Evolutionary conservation across 2,113 vertebrate species (phyloP).

Genomic region (Pyrgilauda ruficollis): DNA sequence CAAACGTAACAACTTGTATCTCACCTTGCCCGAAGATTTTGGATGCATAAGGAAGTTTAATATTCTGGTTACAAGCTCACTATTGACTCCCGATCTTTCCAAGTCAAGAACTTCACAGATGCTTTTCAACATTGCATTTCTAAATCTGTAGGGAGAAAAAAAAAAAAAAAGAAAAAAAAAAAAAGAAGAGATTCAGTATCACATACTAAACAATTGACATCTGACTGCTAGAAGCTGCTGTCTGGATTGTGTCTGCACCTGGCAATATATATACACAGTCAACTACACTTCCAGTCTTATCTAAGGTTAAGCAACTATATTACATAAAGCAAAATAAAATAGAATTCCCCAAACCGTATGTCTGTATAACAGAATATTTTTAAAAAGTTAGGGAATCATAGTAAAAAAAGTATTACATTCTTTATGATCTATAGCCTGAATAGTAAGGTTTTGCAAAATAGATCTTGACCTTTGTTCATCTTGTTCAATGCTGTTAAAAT

Average conservation of each 20-base stretch:
- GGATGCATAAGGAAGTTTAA: slow-evolving; percentile 88
- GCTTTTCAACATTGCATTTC: slow-evolving; percentile 83
- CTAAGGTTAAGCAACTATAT: not conserved
- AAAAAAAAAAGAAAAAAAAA: not conserved
- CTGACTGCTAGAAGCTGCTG: not conserved
- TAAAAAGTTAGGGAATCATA: not conserved
- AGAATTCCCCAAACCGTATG: not conserved
- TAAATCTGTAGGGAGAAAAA: slow-evolving; percentile 48
- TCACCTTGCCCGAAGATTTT: slow-evolving; percentile 92
- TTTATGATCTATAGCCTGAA: not conserved
- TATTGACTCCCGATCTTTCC: slow-evolving; percentile 90
- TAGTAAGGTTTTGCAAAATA: not conserved
- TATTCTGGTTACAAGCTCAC: slow-evolving; percentile 88
- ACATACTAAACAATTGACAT: not conserved
- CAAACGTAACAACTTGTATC: not conserved
- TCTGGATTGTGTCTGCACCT: not conserved
- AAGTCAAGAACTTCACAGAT: slow-evolving; percentile 92
- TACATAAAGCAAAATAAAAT: not conserved
- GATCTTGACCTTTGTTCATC: not conserved
- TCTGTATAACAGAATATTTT: not conserved
- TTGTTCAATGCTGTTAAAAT: not conserved
- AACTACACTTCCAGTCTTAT: not conserved
- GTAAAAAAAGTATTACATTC: not conserved
- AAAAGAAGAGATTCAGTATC: not conserved
- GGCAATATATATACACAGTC: not conserved